These are phyloP conservation scores for Microtus pennsylvanicus DNA, from an alignment of 2,113 vertebrate genomes.

Conservation along the genomic window DNA sequence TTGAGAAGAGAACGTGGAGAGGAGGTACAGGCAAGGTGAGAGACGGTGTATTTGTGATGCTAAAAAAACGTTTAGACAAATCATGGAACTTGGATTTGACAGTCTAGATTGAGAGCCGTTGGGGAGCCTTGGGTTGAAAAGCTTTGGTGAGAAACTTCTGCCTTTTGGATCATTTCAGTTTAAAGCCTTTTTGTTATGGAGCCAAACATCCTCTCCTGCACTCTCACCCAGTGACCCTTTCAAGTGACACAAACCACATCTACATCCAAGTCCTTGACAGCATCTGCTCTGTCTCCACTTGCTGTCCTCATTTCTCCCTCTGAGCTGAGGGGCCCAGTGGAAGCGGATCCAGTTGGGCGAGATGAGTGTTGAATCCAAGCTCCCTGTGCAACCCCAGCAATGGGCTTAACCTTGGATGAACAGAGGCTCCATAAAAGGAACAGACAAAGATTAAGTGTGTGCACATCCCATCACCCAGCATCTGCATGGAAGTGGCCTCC, in stretches of 20 bases:
- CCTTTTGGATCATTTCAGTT: conserved; percentile 34
- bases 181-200: conserved; percentile 16
- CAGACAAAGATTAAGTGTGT: neutral
- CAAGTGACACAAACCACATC: conserved; percentile 35
- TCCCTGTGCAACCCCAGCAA: neutral
- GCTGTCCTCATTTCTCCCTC: neutral
- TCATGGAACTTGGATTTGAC: neutral
- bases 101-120: neutral
- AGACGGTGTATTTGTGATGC: neutral
- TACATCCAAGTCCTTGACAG: neutral
- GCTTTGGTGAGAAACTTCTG: neutral
- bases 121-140: neutral
- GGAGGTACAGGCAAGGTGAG: neutral
- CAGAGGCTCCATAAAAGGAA: conserved; percentile 4
- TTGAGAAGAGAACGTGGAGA: neutral
- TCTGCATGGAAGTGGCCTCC: neutral
- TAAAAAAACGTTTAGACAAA: neutral
- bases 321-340: neutral
- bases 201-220: conserved; percentile 32
- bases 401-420: conserved; percentile 42
- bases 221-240: neutral
- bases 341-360: conserved; percentile 13
- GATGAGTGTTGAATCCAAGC: conserved; percentile 17
- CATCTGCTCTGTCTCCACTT: neutral
- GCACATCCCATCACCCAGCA: neutral